These are phyloP conservation scores for Phaethon lepturus DNA, from an alignment of 2,113 vertebrate genomes.

Conservation along the genomic window DNA sequence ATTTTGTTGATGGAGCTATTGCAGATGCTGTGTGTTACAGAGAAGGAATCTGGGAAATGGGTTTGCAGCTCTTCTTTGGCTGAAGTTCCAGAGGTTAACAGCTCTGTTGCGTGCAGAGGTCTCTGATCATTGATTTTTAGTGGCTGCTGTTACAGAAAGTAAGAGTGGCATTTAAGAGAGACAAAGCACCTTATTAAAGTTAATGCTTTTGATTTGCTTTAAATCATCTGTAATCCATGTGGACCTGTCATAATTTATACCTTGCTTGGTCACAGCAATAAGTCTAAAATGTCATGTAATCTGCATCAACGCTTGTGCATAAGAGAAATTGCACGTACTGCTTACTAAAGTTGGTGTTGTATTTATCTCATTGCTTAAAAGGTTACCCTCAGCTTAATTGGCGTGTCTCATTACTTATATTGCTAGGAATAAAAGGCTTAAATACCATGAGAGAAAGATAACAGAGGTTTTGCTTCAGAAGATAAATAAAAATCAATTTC, in stretches of 20 bases:
- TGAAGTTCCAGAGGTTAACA: constrained; percentile 14
- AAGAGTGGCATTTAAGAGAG: constrained; percentile 4
- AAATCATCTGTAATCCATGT: constrained; percentile 27
- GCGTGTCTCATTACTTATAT: constrained; percentile 26
- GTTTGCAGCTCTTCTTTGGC: not conserved
- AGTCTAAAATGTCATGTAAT: constrained; percentile 36
- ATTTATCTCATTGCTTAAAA: constrained; percentile 46
- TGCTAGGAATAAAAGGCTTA: constrained; percentile 15
- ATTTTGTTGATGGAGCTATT: not conserved
- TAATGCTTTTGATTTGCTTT: constrained; percentile 56
- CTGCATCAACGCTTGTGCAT: not conserved
- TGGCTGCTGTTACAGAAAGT: not conserved
- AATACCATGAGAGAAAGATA: constrained; percentile 35
- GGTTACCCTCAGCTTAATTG: constrained; percentile 57
- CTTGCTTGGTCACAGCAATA: not conserved
- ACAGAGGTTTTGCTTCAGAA: constrained; percentile 40
- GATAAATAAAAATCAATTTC: constrained; percentile 73
- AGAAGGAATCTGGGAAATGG: not conserved
- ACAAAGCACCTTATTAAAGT: constrained; percentile 44
- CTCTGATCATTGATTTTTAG: constrained; percentile 40
- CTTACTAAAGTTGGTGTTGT: not conserved
- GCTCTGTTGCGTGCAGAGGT: not conserved
- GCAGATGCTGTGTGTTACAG: not conserved
- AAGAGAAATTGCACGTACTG: not conserved
- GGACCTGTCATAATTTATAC: constrained; percentile 49